Conservation (phyloP, 2,888 invertebrate genomes). For the Drosophila heteroneura region DNA sequence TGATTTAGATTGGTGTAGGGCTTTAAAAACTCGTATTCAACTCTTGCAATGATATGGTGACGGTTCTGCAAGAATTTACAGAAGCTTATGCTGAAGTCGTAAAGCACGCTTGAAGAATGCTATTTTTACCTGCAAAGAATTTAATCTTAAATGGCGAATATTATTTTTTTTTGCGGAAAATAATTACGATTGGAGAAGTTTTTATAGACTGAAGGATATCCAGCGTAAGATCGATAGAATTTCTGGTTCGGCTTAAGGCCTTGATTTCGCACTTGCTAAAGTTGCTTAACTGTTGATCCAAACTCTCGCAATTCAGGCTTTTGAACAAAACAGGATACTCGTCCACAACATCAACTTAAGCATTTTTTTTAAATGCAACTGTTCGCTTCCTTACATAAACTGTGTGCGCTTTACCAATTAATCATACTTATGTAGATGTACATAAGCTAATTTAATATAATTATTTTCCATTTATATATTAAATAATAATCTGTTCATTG, state of each 20-base stretch:
- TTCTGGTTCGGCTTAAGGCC: background rate
- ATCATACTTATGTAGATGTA: background rate
- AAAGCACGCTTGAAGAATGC: slow-evolving; percentile 32
- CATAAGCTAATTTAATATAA: background rate
- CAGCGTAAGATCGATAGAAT: background rate
- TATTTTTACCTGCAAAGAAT: slow-evolving; percentile 7
- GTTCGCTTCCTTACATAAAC: background rate
- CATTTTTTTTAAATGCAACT: background rate
- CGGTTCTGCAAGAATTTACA: slow-evolving; percentile 12
- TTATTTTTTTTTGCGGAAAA: too few species aligned
- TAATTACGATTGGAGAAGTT: background rate
- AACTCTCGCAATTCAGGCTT: background rate
- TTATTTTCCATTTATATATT: background rate
- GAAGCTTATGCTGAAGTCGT: slow-evolving; percentile 1
- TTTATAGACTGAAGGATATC: background rate
- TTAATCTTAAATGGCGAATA: background rate
- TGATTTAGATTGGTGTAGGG: slow-evolving; percentile 16
- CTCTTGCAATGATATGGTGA: background rate
- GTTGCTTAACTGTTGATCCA: background rate
- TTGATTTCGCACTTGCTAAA: slow-evolving; percentile 5
- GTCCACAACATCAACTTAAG: background rate
- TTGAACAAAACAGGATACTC: background rate
- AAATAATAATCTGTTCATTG: background rate
- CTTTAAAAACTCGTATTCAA: slow-evolving; percentile 15
- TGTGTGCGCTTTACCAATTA: background rate